These are phyloP conservation scores for Drosophila birchii DNA, from an alignment of 2,888 invertebrate genomes.

Conservation along the genomic window DNA sequence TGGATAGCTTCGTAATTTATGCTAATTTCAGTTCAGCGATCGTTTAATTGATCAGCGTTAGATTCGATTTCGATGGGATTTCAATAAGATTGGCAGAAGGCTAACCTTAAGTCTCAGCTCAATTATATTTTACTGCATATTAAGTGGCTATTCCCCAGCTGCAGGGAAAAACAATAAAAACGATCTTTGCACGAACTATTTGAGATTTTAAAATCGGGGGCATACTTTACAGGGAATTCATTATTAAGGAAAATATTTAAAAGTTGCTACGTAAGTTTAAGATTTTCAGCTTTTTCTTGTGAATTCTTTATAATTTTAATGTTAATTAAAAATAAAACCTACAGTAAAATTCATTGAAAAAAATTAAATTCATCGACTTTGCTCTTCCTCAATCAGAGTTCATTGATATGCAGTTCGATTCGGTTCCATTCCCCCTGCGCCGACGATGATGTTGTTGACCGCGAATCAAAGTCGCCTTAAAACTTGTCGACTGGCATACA, in stretches of 20 bases:
- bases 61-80: slow-evolving; percentile 27
- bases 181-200: background rate
- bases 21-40: slow-evolving; percentile 57
- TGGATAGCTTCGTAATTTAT: slow-evolving; percentile 55
- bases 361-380: background rate
- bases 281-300: background rate
- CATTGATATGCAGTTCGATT: slow-evolving; percentile 67
- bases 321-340: background rate
- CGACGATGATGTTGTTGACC: slow-evolving; percentile 65
- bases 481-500: slow-evolving; percentile 36
- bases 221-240: no score
- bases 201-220: background rate
- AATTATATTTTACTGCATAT: slow-evolving; percentile 6
- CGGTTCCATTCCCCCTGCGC: slow-evolving; percentile 35
- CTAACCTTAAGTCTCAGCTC: slow-evolving; percentile 3
- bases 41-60: slow-evolving; percentile 56
- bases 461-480: slow-evolving; percentile 47
- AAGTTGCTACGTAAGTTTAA: background rate
- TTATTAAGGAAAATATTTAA: background rate
- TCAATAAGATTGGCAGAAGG: slow-evolving; percentile 53
- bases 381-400: slow-evolving; percentile 32
- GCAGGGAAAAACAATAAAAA: background rate
- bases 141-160: slow-evolving; percentile 3
- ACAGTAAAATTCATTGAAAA: background rate
- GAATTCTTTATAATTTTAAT: no score